A percentile compares a stretch with the other conserved stretches of the same genome.
Conservation (phyloP, 2,113 vertebrate genomes). For the Porphyrio hochstetteri region DNA sequence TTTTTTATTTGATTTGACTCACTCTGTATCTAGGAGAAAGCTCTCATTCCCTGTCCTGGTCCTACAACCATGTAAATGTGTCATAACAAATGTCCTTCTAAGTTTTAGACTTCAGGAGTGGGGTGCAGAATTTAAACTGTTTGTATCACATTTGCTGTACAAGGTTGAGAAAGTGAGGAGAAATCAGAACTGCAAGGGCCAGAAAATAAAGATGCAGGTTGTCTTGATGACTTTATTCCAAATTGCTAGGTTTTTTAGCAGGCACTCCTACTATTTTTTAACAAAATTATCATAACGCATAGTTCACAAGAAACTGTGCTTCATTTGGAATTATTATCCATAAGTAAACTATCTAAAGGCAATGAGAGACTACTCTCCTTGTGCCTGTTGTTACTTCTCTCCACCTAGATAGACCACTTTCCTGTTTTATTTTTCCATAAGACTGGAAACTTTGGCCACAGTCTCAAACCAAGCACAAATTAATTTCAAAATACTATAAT, state of each 20-base stretch:
- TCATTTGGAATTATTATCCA: not conserved
- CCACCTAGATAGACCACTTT: not conserved
- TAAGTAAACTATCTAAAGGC: not conserved
- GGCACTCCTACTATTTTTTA: not conserved
- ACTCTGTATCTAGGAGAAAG: conserved; percentile 7
- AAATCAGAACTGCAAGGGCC: not conserved
- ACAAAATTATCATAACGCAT: not conserved
- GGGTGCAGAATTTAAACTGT: not conserved
- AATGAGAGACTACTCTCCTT: not conserved
- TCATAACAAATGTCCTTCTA: not conserved
- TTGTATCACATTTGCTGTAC: not conserved
- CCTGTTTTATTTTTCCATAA: not conserved
- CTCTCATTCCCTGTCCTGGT: not conserved
- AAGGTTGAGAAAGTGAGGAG: not conserved
- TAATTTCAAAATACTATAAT: not conserved
- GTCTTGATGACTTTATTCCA: not conserved
- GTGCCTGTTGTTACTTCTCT: not conserved
- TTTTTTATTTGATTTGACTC: conserved; percentile 40
- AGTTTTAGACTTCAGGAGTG: not conserved
- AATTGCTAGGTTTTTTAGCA: not conserved
- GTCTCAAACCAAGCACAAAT: not conserved
- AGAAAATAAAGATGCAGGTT: not conserved
- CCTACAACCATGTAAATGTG: not conserved
- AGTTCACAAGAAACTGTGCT: not conserved
- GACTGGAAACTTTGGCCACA: not conserved